These are phyloP conservation scores for Macquaria ambigua DNA, from an alignment of 2,113 vertebrate species.

Conservation along the genomic window DNA sequence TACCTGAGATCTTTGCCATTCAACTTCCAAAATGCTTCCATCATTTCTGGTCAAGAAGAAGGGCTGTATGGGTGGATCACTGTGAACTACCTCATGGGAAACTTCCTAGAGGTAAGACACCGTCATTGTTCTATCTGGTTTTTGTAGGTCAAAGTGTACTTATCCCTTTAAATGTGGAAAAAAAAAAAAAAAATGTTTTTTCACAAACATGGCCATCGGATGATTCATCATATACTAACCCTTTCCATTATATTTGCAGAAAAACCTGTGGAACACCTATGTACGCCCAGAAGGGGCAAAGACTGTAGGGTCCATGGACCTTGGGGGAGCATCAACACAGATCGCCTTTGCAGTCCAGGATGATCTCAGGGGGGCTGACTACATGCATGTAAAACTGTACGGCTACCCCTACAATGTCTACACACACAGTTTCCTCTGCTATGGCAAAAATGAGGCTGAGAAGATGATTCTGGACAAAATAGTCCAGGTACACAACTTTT, in stretches of 20 bases:
- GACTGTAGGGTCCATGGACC: conserved; percentile 92
- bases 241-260: conserved; percentile 80
- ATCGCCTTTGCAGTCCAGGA: conserved; percentile 88
- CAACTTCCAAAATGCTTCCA: conserved; percentile 91
- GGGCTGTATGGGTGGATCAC: conserved; percentile 98
- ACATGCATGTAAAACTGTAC: conserved; percentile 88
- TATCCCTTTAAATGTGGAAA: not conserved
- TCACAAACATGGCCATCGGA: not conserved
- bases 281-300: conserved; percentile 84
- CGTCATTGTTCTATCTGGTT: not conserved
- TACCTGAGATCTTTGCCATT: conserved; percentile 92
- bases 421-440: conserved; percentile 95
- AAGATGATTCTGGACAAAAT: conserved; percentile 88
- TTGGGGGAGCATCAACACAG: conserved; percentile 96
- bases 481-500: conserved; percentile 82
- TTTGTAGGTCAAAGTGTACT: not conserved
- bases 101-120: conserved; percentile 91
- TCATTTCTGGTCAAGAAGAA: conserved; percentile 94
- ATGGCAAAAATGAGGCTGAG: conserved; percentile 93
- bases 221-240: not conserved
- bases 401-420: conserved; percentile 93
- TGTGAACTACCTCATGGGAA: conserved; percentile 97
- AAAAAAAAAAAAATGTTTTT: not conserved
- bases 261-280: conserved; percentile 89
- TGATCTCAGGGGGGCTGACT: conserved; percentile 61